Conservation (phyloP, 2,113 vertebrate genomes). For the Pollachius pollachius region DNA sequence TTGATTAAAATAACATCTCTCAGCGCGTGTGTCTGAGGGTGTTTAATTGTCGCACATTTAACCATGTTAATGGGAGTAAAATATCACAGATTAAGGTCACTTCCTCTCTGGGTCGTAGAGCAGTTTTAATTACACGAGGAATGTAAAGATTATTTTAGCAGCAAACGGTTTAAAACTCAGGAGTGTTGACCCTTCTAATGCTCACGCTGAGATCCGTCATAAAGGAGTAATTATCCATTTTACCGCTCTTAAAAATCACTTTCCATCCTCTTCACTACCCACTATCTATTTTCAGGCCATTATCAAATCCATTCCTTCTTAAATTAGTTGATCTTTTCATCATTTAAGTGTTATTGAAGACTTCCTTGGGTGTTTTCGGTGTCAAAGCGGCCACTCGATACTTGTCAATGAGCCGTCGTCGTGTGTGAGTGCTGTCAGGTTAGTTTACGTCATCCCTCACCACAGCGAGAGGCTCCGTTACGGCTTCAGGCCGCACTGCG, state of each 20-base stretch:
- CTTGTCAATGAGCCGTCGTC: no score
- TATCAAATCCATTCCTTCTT: not conserved
- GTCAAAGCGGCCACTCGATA: no score
- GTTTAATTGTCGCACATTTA: conserved; percentile 9
- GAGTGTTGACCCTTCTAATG: conserved; percentile 51
- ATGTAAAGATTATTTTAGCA: conserved; percentile 61
- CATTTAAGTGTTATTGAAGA: no score
- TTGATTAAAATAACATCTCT: not conserved
- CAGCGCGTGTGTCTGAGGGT: not conserved
- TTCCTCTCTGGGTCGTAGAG: conserved; percentile 37
- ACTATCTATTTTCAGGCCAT: not conserved
- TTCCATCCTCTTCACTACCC: conserved; percentile 25
- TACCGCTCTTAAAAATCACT: conserved; percentile 52
- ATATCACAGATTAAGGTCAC: not conserved
- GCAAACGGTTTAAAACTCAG: conserved; percentile 50
- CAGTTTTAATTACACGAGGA: conserved; percentile 51
- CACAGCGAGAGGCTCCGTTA: no score
- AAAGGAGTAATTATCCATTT: conserved; percentile 61
- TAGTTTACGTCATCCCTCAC: no score
- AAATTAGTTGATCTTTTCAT: no score
- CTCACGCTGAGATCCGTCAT: conserved; percentile 55
- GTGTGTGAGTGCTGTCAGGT: no score
- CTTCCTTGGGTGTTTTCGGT: no score
- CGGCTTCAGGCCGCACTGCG: no score
- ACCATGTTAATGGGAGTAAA: not conserved